phyloP scores from a whole-genome alignment of 2,797 vertebrate species.

The Pteronotus mesoamericanus region DNA sequence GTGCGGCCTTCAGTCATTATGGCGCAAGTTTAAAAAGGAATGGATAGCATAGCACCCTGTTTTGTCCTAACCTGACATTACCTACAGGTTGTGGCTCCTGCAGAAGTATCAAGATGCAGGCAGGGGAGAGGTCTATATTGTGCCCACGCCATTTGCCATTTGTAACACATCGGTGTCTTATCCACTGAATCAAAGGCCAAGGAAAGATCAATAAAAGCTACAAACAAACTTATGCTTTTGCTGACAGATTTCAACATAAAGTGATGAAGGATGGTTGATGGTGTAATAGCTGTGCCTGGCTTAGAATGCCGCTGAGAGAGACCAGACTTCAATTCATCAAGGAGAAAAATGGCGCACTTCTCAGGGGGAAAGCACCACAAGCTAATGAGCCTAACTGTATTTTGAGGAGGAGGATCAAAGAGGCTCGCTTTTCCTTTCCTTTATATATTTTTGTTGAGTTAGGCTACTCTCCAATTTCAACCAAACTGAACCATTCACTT shows the following conservation, averaged over 20 bases:
- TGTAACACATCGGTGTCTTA: neutral
- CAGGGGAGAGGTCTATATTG: neutral
- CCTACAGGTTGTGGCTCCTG: neutral
- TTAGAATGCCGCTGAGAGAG: neutral
- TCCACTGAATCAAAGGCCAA: conserved; percentile 39
- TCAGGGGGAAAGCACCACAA: neutral
- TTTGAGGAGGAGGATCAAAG: neutral
- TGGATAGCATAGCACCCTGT: neutral
- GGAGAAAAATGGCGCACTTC: conserved; percentile 3
- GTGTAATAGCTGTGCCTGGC: neutral
- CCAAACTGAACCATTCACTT: neutral
- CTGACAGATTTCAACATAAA: conserved; percentile 42
- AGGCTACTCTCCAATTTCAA: neutral
- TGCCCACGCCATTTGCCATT: neutral
- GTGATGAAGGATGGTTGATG: neutral
- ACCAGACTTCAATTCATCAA: neutral
- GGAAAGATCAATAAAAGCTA: conserved; percentile 54
- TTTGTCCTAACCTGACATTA: neutral
- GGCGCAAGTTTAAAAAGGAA: neutral
- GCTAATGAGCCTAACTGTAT: neutral
- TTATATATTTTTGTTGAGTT: neutral
- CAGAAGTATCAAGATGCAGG: neutral
- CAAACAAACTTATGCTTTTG: conserved; percentile 42
- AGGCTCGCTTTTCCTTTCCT: neutral
- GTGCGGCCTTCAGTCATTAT: neutral